Evolutionary conservation across 2,113 vertebrate species (phyloP).

Genomic region (Chionodraco myersi): DNA sequence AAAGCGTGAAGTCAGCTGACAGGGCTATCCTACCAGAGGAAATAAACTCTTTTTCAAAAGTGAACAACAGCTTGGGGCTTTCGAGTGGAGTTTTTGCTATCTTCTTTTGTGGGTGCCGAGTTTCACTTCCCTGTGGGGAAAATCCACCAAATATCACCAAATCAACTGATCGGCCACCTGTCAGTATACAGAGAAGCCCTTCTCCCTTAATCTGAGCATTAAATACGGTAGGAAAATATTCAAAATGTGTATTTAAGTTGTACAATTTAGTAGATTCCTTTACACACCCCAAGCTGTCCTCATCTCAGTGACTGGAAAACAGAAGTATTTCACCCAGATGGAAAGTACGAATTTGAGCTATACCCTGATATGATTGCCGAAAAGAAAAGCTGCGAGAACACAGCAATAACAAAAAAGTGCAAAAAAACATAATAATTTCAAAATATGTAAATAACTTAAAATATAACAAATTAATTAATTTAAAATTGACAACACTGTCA

Average conservation of each 20-base stretch:
- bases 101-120: constrained; percentile 32
- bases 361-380: constrained; percentile 74
- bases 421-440: constrained; percentile 52
- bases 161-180: constrained; percentile 49
- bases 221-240: not conserved
- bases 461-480: constrained; percentile 72
- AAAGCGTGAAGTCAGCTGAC: constrained; percentile 29
- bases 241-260: not conserved
- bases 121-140: constrained; percentile 71
- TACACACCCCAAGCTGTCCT: not conserved
- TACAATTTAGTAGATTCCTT: not conserved
- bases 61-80: constrained; percentile 54
- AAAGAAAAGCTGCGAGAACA: constrained; percentile 37
- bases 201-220: not conserved
- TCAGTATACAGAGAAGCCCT: not conserved
- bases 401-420: constrained; percentile 79
- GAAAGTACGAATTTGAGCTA: not conserved
- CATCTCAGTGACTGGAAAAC: constrained; percentile 2
- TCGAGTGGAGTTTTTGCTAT: constrained; percentile 57
- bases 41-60: constrained; percentile 27
- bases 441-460: constrained; percentile 77
- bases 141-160: constrained; percentile 53
- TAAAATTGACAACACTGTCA: constrained; percentile 46
- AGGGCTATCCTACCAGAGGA: constrained; percentile 35
- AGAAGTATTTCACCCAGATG: not conserved